These are phyloP conservation scores for Calameuta pallipes DNA, from an alignment of 2,888 invertebrate genomes.

Conservation along the genomic window DNA sequence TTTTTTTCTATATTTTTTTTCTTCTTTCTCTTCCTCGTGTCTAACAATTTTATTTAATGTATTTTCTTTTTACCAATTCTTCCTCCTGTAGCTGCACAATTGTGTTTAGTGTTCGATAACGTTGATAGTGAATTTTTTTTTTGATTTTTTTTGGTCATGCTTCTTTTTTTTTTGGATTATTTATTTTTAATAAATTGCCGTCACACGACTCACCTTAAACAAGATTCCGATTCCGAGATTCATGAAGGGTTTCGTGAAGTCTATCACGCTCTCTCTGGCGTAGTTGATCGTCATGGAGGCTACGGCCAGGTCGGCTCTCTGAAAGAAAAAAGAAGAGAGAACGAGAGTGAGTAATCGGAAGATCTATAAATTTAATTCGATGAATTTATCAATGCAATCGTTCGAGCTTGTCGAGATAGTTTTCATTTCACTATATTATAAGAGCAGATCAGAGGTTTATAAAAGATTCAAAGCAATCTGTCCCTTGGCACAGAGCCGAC, in stretches of 20 bases:
- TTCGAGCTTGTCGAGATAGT: no score
- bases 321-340: conserved; percentile 48
- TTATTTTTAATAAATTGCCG: neutral
- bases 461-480: conserved; percentile 57
- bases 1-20: no score
- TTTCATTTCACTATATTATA: neutral
- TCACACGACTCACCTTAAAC: conserved; percentile 78
- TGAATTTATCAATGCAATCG: no score
- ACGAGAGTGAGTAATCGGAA: conserved; percentile 18
- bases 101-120: conserved; percentile 1
- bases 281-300: conserved; percentile 99
- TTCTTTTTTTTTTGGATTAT: neutral
- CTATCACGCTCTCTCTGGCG: conserved; percentile 93
- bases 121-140: conserved; percentile 28
- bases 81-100: neutral
- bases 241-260: conserved; percentile 99
- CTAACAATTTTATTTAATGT: no score
- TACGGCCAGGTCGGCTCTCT: conserved; percentile 96
- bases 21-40: no score
- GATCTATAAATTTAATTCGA: neutral
- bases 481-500: conserved; percentile 34
- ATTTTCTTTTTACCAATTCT: neutral
- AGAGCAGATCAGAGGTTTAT: conserved; percentile 31
- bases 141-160: neutral
- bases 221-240: conserved; percentile 96